These are phyloP conservation scores for Sesia apiformis DNA, from an alignment of 2,888 invertebrate species.

Conservation along the genomic window DNA sequence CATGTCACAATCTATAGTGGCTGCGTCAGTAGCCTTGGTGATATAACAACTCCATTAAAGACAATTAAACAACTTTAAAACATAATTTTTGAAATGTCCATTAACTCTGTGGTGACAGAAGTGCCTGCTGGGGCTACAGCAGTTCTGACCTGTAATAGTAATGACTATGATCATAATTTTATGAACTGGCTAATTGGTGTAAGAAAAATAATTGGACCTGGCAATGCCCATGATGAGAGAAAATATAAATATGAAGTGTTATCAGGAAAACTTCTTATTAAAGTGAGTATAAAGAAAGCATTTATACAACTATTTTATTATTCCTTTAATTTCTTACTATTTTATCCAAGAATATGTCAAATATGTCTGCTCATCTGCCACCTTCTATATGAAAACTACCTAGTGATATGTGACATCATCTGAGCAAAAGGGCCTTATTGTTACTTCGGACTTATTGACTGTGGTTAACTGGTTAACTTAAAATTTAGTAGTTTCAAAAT, in stretches of 20 bases:
- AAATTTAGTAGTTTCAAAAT: too few species aligned
- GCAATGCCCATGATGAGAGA: constrained; percentile 71
- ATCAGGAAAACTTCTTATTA: constrained; percentile 78
- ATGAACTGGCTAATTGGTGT: constrained; percentile 79
- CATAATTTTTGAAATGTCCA: constrained; percentile 25
- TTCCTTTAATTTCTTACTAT: background rate
- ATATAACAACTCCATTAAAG: constrained; percentile 32
- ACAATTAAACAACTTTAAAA: constrained; percentile 6
- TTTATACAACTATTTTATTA: background rate
- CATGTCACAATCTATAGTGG: constrained; percentile 36
- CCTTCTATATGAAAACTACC: too few species aligned
- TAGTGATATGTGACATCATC: too few species aligned
- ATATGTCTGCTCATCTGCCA: too few species aligned
- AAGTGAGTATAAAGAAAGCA: constrained; percentile 58
- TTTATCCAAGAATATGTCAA: background rate
- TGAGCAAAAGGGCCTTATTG: too few species aligned
- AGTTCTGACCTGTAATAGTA: constrained; percentile 77
- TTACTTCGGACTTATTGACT: too few species aligned
- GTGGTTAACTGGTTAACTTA: too few species aligned
- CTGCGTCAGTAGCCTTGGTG: constrained; percentile 24
- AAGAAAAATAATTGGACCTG: constrained; percentile 76
- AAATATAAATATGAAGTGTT: constrained; percentile 82
- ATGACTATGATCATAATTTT: constrained; percentile 78
- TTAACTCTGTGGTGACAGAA: constrained; percentile 52
- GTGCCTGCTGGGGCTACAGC: constrained; percentile 75